Evolutionary conservation across 2,888 invertebrate species (phyloP).

Genomic region (Enoplolaimus lenunculus): DNA sequence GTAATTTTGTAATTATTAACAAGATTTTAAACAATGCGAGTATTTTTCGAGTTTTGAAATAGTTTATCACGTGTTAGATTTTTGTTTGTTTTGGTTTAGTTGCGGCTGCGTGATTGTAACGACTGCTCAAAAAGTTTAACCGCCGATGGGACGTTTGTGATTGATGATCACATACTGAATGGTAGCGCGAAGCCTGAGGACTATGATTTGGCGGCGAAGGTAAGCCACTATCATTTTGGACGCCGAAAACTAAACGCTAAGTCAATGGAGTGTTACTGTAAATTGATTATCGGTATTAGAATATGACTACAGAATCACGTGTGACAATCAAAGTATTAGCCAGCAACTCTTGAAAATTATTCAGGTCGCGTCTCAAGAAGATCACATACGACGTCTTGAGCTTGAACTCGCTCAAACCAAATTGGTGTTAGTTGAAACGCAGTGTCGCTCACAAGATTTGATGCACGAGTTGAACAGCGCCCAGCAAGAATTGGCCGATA

Average conservation of each 20-base stretch:
- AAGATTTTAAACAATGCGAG: too few species aligned
- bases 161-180: neutral
- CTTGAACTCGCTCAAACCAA: slow-evolving; percentile 90
- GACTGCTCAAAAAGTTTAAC: neutral
- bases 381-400: slow-evolving; percentile 65
- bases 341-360: too few species aligned
- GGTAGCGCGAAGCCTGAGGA: neutral
- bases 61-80: too few species aligned
- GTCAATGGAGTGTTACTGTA: too few species aligned
- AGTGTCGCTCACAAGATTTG: slow-evolving; percentile 84
- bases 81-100: too few species aligned
- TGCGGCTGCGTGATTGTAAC: slow-evolving; percentile 3
- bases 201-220: neutral
- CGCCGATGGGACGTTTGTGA: slow-evolving; percentile 1
- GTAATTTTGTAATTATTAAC: too few species aligned
- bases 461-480: slow-evolving; percentile 60
- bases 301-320: too few species aligned
- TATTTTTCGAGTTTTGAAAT: too few species aligned
- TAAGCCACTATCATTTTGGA: too few species aligned
- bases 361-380: slow-evolving; percentile 9
- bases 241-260: too few species aligned
- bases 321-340: too few species aligned
- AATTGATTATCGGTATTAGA: too few species aligned
- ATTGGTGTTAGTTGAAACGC: slow-evolving; percentile 85
- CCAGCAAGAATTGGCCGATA: slow-evolving; percentile 4